Evolutionary conservation across 2,797 vertebrate species (phyloP).

Genomic region (Typhlichthys subterraneus): DNA sequence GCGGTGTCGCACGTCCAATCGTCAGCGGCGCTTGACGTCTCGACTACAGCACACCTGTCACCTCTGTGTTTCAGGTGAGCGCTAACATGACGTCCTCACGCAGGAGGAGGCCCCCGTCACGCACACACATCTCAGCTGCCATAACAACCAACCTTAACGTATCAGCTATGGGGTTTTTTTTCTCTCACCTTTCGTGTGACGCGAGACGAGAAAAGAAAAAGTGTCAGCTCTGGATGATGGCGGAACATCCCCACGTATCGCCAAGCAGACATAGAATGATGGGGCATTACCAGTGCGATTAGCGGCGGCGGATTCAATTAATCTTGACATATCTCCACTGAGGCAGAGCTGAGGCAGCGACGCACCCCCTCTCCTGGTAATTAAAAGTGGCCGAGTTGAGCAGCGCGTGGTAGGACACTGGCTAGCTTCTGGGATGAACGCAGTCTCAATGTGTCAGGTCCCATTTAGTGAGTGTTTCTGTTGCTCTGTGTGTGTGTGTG

Average conservation of each 20-base stretch:
- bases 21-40: conserved; percentile 41
- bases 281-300: conserved; percentile 77
- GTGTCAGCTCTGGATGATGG: conserved; percentile 47
- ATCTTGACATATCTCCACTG: conserved; percentile 83
- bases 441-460: conserved; percentile 67
- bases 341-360: conserved; percentile 71
- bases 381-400: conserved; percentile 78
- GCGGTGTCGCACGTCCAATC: conserved; percentile 34
- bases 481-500: neutral
- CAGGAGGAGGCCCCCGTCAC: conserved; percentile 55
- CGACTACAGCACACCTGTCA: conserved; percentile 55
- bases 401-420: conserved; percentile 57
- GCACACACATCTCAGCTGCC: conserved; percentile 42
- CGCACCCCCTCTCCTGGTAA: conserved; percentile 74
- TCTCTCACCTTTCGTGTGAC: conserved; percentile 42
- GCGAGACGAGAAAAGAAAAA: conserved; percentile 17
- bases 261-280: conserved; percentile 68
- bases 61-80: conserved; percentile 71
- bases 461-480: conserved; percentile 55
- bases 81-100: conserved; percentile 56
- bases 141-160: conserved; percentile 46
- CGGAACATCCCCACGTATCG: conserved; percentile 52
- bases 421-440: conserved; percentile 65
- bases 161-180: conserved; percentile 34
- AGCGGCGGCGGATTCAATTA: conserved; percentile 82